These are phyloP conservation scores for Zaprionus capensis DNA, from an alignment of 1,140 invertebrate genomes.

Conservation along the genomic window DNA sequence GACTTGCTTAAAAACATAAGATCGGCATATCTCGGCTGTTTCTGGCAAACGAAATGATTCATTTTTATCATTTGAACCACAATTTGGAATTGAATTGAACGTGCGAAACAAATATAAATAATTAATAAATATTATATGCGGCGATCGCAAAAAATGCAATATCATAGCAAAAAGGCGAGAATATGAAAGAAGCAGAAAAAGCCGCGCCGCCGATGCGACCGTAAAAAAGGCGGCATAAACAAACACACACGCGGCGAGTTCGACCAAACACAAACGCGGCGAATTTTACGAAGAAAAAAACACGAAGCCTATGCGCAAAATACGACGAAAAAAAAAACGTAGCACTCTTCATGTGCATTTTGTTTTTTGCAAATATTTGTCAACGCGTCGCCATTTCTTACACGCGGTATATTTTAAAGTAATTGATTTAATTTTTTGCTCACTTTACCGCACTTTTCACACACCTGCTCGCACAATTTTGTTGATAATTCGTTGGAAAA, in stretches of 20 bases:
- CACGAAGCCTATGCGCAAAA: slow-evolving; percentile 73
- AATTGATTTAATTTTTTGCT: slow-evolving; percentile 57
- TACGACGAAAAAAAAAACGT: slow-evolving; percentile 73
- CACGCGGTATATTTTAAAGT: slow-evolving; percentile 29
- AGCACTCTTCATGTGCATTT: slow-evolving; percentile 72
- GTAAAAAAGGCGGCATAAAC: slow-evolving; percentile 82
- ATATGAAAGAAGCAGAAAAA: slow-evolving; percentile 49
- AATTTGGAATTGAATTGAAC: slow-evolving; percentile 8
- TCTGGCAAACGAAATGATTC: slow-evolving; percentile 51
- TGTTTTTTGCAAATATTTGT: slow-evolving; percentile 69
- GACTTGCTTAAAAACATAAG: slow-evolving; percentile 27
- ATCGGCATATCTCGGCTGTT: slow-evolving; percentile 21
- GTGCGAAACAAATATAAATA: slow-evolving; percentile 22
- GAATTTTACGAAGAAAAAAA: slow-evolving; percentile 73
- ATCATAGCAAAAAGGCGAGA: slow-evolving; percentile 53
- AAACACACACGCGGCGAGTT: slow-evolving; percentile 79
- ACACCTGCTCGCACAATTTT: slow-evolving; percentile 68
- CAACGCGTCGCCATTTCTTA: slow-evolving; percentile 18
- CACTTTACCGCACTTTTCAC: slow-evolving; percentile 70
- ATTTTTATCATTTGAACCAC: slow-evolving; percentile 21
- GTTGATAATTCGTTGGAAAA: slow-evolving; percentile 74
- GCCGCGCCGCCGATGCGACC: slow-evolving; percentile 51
- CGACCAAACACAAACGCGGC: slow-evolving; percentile 74
- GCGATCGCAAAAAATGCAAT: slow-evolving; percentile 59
- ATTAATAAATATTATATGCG: slow-evolving; percentile 31